Conservation (phyloP, 1,140 invertebrate genomes). For the Caerostris darwini region DNA sequence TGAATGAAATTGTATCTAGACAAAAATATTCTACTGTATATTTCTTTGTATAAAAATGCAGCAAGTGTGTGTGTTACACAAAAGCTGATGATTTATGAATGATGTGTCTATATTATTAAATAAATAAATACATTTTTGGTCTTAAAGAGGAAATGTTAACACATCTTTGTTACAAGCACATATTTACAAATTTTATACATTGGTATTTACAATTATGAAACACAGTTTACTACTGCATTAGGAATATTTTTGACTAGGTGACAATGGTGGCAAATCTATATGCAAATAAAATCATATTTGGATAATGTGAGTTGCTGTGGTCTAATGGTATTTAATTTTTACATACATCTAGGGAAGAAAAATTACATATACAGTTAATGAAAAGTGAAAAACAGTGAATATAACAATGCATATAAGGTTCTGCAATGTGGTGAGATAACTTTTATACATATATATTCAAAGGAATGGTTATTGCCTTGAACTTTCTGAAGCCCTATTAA, state of each 20-base stretch:
- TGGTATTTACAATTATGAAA: conserved; percentile 70
- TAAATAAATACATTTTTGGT: conserved; percentile 69
- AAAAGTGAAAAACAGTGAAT: conserved; percentile 15
- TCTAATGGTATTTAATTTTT: not conserved
- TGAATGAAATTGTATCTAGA: conserved; percentile 23
- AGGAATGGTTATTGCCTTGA: conserved; percentile 56
- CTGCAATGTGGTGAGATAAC: conserved; percentile 34
- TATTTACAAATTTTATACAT: conserved; percentile 77
- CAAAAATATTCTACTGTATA: conserved; percentile 75
- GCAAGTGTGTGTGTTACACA: conserved; percentile 59
- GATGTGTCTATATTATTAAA: conserved; percentile 46
- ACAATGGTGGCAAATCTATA: conserved; percentile 21
- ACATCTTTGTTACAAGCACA: conserved; percentile 70
- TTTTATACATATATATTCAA: conserved; percentile 3
- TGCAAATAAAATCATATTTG: not conserved
- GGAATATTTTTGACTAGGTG: conserved; percentile 63
- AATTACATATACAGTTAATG: conserved; percentile 34
- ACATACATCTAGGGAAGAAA: conserved; percentile 35
- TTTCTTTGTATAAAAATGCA: conserved; percentile 66
- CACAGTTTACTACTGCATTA: conserved; percentile 25
- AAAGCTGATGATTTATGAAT: conserved; percentile 62
- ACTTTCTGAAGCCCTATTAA: conserved; percentile 51
- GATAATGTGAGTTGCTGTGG: conserved; percentile 1
- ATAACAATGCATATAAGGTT: conserved; percentile 37
- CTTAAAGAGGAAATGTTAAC: conserved; percentile 39